Evolutionary conservation across 2,113 vertebrate species (phyloP), one percentile per base, ranked within the genome.

Genomic region (Neofelis nebulosa): DNA sequence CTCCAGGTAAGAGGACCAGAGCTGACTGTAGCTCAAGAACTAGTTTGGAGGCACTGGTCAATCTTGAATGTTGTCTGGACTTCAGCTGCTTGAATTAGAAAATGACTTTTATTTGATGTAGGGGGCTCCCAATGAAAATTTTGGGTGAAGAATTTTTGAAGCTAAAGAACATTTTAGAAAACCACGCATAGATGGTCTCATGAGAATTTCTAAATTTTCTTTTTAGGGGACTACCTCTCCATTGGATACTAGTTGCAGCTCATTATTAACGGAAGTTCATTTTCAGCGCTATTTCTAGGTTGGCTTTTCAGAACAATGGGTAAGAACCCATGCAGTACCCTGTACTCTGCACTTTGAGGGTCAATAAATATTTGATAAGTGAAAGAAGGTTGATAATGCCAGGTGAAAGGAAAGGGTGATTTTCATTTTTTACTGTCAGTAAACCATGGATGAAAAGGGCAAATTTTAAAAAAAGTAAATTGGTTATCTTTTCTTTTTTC

Each of bases 81-180:
- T 23, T 85, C 4, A 36, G 4, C 48, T 63, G 8, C 57, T 14
- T 91, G 89, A 88, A 36, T 90, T 80, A 93, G 65, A 88, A 93
- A 95, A 48, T 91, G 41, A 89, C 57, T 90, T 93, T 71, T 7
- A 29, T 66, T 91, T 91, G 65, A 89, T 91, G 11, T 19, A 73
- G 52, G 10, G 45, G 29, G 48, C 18, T 94, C 21, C 12, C n/a
- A 95, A 41, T 94, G 81, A 95, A 76, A 79, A 76, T 87, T 93
- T 95, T 63, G 80, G 89, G 45, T 36, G 11, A 89, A 89, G 81
- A 91, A 48, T 33, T 63, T 96, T 92, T 68, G 81, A 94, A 88
- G 41, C 15, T 81, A 31, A 83, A 83, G n/a, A 76, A 98, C 90
- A 50, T 91, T 92, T 97, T 90, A 87, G 52, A 63, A 90, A 95